Percentiles rank a stretch among this genome's conserved stretches.
These are phyloP conservation scores for Tholera decimalis DNA, from an alignment of 2,888 invertebrate species.

Conservation along the genomic window DNA sequence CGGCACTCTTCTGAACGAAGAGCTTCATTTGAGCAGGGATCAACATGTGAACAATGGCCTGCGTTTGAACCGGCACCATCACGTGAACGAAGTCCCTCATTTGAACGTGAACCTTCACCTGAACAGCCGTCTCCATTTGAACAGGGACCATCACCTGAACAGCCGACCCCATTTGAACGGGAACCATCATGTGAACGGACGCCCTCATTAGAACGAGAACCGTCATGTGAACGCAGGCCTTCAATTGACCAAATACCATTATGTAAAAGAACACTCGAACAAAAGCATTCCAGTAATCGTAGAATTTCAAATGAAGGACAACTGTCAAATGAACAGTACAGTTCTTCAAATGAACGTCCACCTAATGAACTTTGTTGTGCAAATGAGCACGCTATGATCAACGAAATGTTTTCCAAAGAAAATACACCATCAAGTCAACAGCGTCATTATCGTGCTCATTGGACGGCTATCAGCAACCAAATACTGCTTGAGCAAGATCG, in stretches of 20 bases:
- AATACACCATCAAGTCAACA: constrained; percentile 9
- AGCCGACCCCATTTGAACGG: constrained; percentile 1
- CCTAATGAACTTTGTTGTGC: constrained; percentile 21
- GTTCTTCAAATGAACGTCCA: constrained; percentile 3
- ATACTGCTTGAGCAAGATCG: constrained; percentile 24
- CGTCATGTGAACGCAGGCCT: not conserved
- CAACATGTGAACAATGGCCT: not conserved
- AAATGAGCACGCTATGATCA: constrained; percentile 10
- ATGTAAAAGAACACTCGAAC: constrained; percentile 8
- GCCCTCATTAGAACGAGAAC: constrained; percentile 1
- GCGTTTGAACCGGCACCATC: not conserved
- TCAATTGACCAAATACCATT: constrained; percentile 4
- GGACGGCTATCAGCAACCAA: constrained; percentile 23
- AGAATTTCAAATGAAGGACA: constrained; percentile 20
- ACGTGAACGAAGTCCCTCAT: constrained; percentile 4
- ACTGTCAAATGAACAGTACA: constrained; percentile 31
- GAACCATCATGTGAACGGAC: constrained; percentile 3
- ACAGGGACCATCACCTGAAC: not conserved
- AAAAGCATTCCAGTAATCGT: constrained; percentile 15
- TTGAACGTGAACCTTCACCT: not conserved
- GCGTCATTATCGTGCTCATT: not conserved
- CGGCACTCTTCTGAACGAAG: constrained; percentile 1
- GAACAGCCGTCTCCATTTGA: constrained; percentile 9
- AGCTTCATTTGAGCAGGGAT: not conserved
- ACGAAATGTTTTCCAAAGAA: constrained; percentile 5